Conservation (phyloP, 2,888 invertebrate genomes). For the Melikaiella ostensackeni region DNA sequence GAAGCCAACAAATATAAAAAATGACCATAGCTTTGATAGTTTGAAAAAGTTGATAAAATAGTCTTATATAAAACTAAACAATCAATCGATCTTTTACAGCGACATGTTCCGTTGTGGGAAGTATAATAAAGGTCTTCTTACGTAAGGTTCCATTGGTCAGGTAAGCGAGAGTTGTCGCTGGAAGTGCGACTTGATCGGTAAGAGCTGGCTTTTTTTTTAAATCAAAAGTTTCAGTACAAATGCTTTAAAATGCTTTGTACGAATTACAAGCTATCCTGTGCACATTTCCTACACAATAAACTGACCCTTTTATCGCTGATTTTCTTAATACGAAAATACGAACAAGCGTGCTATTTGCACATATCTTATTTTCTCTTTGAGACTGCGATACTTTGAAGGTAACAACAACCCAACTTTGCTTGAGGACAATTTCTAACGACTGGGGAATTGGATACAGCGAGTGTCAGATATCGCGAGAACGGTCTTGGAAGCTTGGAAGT, state of each 20-base stretch:
- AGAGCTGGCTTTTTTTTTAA: background rate
- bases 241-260: background rate
- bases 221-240: background rate
- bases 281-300: background rate
- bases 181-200: conserved; percentile 3
- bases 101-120: background rate
- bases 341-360: background rate
- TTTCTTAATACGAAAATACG: background rate
- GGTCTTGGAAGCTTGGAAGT: conserved; percentile 15
- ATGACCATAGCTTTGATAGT: background rate
- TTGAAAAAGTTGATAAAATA: background rate
- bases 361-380: conserved; percentile 9
- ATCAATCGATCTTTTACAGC: background rate
- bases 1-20: background rate
- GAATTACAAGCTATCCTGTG: background rate
- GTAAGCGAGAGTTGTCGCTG: conserved; percentile 13
- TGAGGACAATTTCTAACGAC: conserved; percentile 15
- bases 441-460: conserved; percentile 24
- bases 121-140: conserved; percentile 9
- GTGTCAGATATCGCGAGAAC: conserved; percentile 15
- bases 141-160: conserved; percentile 5
- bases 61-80: background rate
- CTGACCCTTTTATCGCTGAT: background rate
- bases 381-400: background rate
- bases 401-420: background rate